Percentiles rank a stretch among this genome's conserved stretches.
Evolutionary conservation across 2,113 vertebrate species (phyloP).

Genomic region (Esox niger): DNA sequence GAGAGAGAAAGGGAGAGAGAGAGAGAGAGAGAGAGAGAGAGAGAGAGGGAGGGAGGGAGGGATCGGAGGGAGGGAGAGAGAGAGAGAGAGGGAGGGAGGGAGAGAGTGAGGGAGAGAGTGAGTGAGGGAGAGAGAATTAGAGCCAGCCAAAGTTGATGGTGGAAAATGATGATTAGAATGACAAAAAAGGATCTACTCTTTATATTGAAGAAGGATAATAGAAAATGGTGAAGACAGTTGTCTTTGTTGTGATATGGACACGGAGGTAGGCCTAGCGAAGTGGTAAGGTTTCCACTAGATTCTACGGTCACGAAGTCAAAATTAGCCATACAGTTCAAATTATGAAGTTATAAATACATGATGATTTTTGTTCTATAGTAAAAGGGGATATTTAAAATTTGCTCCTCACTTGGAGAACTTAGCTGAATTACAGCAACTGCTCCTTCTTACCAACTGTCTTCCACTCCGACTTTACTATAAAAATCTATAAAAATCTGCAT

Average conservation of each 20-base stretch:
- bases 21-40: neutral
- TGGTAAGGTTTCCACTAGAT: slow-evolving; percentile 26
- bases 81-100: neutral
- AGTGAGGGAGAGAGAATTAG: slow-evolving; percentile 17
- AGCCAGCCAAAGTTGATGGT: neutral
- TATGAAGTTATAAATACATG: too few species aligned
- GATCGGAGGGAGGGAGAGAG: slow-evolving; percentile 57
- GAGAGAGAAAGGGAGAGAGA: neutral
- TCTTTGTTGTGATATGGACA: slow-evolving; percentile 48
- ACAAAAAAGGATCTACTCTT: too few species aligned
- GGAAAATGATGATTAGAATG: neutral
- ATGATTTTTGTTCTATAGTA: too few species aligned
- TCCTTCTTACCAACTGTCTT: too few species aligned
- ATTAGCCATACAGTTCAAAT: too few species aligned
- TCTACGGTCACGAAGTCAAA: too few species aligned
- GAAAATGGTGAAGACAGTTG: slow-evolving; percentile 62
- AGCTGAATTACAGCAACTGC: too few species aligned
- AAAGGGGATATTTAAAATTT: too few species aligned
- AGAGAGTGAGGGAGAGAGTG: neutral
- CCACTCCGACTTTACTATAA: too few species aligned
- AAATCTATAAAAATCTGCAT: too few species aligned
- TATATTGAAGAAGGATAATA: slow-evolving; percentile 10
- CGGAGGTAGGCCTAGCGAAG: slow-evolving; percentile 36
- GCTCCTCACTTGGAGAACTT: too few species aligned
- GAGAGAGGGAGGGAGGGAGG: neutral